Evolutionary conservation across 2,113 vertebrate species (phyloP), one percentile per base, ranked within the genome.

Genomic region (Bungarus multicinctus): DNA sequence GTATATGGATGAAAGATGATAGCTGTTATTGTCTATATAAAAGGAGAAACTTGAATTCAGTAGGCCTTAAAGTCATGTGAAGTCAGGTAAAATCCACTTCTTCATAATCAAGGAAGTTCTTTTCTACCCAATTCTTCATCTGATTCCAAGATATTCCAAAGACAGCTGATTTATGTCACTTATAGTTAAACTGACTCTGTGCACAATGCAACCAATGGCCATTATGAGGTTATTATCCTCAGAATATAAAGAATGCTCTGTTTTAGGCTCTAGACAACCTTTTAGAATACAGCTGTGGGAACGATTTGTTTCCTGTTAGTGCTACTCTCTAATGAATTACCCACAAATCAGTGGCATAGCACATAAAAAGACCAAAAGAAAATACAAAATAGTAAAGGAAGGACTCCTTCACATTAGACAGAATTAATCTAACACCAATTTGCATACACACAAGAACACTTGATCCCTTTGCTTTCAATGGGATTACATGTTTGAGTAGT

Each of bases 391-490:
- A 69, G 91, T 94, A 89, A 88, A 91, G 11, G 5, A 0, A 0
- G 85, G 94, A 47, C 30, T 89, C 43, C 20, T 86, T 90, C 14
- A 27, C 89, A 12, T 25, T 43, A 88, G 54, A 95, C 64, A 91
- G 53, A 89, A 18, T 20, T 23, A 58, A 43, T 86, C 74, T 34
- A 45, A 92, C 87, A 69, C 93, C 53, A 64, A 81, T 22, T 14
- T 54, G 23, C 34, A 6, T 27, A 93, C 64, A 91, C 85, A 54
- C 25, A 91, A 50, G 45, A 69, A 12, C n/a, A 89, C n/a, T 39
- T 0, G 0, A 2, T 85, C 89, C 22, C 0, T 3, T 43, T 93
- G 93, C 0, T 69, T 91, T 91, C 92, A 52, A 22, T 94, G 81
- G 60, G 55, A 0, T 0, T 60, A 2, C 39, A 52, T 94, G 55